Conservation (phyloP, 2,113 vertebrate genomes). For the Engraulis encrasicolus region DNA sequence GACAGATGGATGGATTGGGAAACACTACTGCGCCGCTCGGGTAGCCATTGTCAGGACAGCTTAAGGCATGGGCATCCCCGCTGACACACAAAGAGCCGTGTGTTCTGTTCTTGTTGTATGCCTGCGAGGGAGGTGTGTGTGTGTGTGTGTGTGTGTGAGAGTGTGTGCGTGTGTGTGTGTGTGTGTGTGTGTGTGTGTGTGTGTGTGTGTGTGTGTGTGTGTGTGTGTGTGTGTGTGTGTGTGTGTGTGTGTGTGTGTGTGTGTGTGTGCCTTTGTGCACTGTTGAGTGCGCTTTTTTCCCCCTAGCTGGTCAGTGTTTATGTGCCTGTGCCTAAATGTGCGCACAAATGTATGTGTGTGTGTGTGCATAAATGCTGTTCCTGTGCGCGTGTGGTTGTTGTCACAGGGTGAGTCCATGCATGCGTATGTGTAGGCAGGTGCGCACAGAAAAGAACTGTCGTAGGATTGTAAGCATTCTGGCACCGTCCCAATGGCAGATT, state of each 20-base stretch:
- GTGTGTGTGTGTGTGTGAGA: background rate
- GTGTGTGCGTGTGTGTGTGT: background rate
- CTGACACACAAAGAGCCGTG: background rate
- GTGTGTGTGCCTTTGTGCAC: slow-evolving; percentile 32
- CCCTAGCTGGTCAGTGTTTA: background rate
- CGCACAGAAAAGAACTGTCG: background rate
- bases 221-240: background rate
- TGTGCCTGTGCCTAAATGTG: background rate
- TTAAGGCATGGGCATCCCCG: slow-evolving; percentile 9
- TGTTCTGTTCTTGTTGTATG: background rate
- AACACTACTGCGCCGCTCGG: slow-evolving; percentile 40
- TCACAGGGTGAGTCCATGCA: background rate
- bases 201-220: slow-evolving; percentile 29
- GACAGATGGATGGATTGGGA: slow-evolving; percentile 40
- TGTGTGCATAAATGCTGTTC: background rate
- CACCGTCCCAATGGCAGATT: background rate
- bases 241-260: slow-evolving; percentile 18
- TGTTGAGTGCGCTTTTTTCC: background rate
- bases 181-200: slow-evolving; percentile 21
- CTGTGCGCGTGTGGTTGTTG: background rate
- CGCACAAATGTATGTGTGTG: background rate
- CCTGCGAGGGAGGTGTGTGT: background rate
- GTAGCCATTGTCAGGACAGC: slow-evolving; percentile 36
- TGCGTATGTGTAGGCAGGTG: background rate
- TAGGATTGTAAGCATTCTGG: background rate